A percentile compares a stretch with the other conserved stretches of the same genome.
Evolutionary conservation across 2,888 invertebrate species (phyloP).

Genomic region (Amphipyra tragopoginis): DNA sequence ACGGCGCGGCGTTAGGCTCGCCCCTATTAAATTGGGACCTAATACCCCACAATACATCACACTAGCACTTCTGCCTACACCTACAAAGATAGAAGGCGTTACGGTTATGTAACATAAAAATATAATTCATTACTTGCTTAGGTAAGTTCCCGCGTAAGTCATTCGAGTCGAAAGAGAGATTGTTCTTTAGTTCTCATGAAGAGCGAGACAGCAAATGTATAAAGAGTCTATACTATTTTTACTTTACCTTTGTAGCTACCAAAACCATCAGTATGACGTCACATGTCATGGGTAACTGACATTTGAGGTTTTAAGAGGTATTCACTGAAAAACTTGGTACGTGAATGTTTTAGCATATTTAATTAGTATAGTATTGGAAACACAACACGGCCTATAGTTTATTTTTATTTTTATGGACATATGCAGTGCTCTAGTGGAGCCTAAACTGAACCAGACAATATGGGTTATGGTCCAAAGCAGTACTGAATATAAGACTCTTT

Average conservation of each 20-base stretch:
- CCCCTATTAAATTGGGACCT: background rate
- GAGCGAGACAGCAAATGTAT: constrained; percentile 44
- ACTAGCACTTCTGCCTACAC: background rate
- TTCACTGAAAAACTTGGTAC: constrained; percentile 36
- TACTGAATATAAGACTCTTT: too few species aligned
- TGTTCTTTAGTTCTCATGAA: constrained; percentile 52
- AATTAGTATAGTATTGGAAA: constrained; percentile 6
- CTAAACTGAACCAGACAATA: too few species aligned
- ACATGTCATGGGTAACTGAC: constrained; percentile 44
- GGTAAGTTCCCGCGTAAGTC: constrained; percentile 48
- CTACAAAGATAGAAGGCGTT: background rate
- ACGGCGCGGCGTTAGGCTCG: background rate
- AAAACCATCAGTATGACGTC: constrained; percentile 36
- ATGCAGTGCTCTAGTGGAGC: too few species aligned
- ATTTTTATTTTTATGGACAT: too few species aligned
- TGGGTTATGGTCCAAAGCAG: too few species aligned
- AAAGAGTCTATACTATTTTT: constrained; percentile 52
- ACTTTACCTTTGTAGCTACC: constrained; percentile 45
- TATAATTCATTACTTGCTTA: constrained; percentile 49
- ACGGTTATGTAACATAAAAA: constrained; percentile 52
- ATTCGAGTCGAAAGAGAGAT: constrained; percentile 50
- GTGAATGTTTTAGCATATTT: constrained; percentile 8
- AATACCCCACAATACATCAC: background rate
- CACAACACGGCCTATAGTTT: too few species aligned
- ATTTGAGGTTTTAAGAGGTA: constrained; percentile 29